Percentiles rank a stretch among this genome's conserved stretches.
These are phyloP conservation scores for Brienomyrus brachyistius DNA, from an alignment of 2,113 vertebrate genomes.

Conservation along the genomic window DNA sequence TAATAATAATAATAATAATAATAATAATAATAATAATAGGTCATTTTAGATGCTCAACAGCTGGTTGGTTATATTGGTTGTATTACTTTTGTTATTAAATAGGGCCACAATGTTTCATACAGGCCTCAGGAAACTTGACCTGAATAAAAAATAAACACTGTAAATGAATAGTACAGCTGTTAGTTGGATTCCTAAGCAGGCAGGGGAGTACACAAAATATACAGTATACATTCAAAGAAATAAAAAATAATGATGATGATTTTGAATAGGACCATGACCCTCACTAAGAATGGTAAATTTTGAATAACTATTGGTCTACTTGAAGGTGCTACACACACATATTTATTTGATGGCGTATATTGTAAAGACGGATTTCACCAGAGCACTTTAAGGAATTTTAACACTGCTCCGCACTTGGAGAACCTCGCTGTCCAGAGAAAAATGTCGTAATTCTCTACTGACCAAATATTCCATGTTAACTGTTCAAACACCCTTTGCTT, in stretches of 20 bases:
- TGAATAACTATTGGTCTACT: neutral
- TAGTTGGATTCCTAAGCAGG: neutral
- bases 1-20: constrained; percentile 6
- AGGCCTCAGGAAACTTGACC: neutral
- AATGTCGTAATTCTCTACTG: neutral
- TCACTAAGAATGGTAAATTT: neutral
- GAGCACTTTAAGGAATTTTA: neutral
- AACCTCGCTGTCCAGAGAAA: neutral
- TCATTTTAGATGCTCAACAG: neutral
- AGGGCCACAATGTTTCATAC: neutral
- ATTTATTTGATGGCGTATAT: neutral
- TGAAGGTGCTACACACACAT: neutral
- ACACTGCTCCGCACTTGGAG: too few relatives aligned
- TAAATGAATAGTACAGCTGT: neutral
- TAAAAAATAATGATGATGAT: neutral
- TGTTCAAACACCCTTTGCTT: constrained; percentile 5
- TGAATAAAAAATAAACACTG: neutral
- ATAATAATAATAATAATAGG: neutral
- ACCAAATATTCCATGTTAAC: constrained; percentile 7
- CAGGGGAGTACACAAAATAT: neutral
- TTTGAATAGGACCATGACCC: neutral
- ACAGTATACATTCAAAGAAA: neutral
- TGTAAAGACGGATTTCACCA: neutral
- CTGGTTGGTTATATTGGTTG: neutral
- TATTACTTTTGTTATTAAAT: neutral